phyloP scores from a whole-genome alignment of 2,113 vertebrate genomes.

The Pachypanchax playfairii region DNA sequence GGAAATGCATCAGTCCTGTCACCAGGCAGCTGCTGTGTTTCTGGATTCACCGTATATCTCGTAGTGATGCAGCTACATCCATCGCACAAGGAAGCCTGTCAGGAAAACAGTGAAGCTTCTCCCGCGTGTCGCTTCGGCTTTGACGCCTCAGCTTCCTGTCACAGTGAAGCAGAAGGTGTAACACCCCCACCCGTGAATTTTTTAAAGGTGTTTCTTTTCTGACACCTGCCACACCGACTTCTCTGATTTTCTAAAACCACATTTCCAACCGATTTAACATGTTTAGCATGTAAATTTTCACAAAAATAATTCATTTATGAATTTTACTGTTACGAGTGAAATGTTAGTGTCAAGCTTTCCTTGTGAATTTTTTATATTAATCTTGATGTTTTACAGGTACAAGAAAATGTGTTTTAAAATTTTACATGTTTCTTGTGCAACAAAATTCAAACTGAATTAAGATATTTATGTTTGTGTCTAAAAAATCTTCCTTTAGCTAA shows the following conservation, averaged over 20 bases:
- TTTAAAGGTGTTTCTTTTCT: conserved; percentile 40
- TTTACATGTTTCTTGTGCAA: neutral
- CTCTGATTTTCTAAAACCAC: conserved; percentile 25
- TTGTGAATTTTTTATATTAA: neutral
- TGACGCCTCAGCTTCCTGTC: conserved; percentile 52
- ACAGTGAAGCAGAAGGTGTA: conserved; percentile 32
- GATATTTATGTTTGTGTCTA: too few relatives aligned
- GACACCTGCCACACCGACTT: conserved; percentile 61
- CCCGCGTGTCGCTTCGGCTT: conserved; percentile 20
- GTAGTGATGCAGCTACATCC: conserved; percentile 13
- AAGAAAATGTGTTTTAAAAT: neutral
- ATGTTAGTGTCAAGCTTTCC: too few relatives aligned
- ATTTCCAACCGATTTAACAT: conserved; percentile 22
- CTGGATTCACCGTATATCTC: conserved; percentile 20
- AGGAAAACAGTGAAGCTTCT: conserved; percentile 20
- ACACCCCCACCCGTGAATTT: conserved; percentile 22
- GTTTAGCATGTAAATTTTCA: neutral
- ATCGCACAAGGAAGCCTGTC: conserved; percentile 32
- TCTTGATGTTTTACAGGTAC: neutral
- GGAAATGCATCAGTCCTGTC: conserved; percentile 20
- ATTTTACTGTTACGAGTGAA: neutral
- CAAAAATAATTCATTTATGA: neutral
- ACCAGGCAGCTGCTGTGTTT: conserved; percentile 24
- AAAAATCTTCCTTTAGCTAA: too few relatives aligned
- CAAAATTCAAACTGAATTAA: neutral